Evolutionary conservation across 1,140 invertebrate species (phyloP), one percentile per base, ranked within the genome.

Genomic region (Ooceraea biroi): DNA sequence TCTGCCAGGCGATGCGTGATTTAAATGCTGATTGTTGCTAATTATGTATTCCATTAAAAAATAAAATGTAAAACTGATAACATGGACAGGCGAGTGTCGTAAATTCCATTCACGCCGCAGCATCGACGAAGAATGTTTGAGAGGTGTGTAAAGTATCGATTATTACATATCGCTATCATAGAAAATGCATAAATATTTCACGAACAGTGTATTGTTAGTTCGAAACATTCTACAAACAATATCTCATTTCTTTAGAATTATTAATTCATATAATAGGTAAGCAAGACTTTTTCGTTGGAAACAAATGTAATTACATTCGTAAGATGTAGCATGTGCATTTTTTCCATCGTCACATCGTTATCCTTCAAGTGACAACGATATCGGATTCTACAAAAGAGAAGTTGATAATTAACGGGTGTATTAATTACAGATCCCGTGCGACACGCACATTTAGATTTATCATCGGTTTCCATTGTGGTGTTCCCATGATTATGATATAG

Each of bases 401-500:
- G 25, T 22, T 5, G 25, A 69, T 71, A 80, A 80, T 71, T 57
- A 71, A 71, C 25, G 41, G 10, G n/a, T 14, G 2, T 30, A 44
- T 50, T 80, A 71, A 80, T 71, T 80, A 57, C 19, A 30, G 50
- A n/a, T 12, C 4, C 73, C 60, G 17, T 12, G 65, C 30, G 83
- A 85, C 85, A 71, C 57, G 66, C 22, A 66, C 76, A 52, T 76
- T 76, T 36, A 50, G 41, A 80, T 41, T 82, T 82, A 57, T 68
- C 63, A 73, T 83, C 55, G 41, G 48, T 60, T 17, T 65, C 17
- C 14, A 72, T 44, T 41, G 36, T 19, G 41, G 17, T 22, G 61
- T 77, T 89, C 88, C 78, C 88, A 89, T 73, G 36, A 50, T 83
- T 85, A 85, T 73, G 78, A 89, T 86, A 82, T 25, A 68, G 68